Conservation (phyloP, 2,113 vertebrate species). For the Thamnaconus septentrionalis region DNA sequence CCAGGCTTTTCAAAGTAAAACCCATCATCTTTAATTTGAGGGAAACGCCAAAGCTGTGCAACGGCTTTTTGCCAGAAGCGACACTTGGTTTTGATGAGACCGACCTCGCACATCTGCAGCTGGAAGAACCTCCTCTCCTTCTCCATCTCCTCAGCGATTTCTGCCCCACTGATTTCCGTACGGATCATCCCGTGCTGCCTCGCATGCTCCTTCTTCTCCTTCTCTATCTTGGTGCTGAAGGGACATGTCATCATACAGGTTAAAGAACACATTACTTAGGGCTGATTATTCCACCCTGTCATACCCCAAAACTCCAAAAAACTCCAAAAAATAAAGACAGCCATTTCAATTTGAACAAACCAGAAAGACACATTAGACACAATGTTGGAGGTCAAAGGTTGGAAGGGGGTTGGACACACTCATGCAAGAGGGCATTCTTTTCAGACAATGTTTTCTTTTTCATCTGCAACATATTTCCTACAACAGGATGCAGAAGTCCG, state of each 20-base stretch:
- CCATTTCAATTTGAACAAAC: no score
- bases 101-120: conserved; percentile 98
- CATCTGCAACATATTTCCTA: conserved; percentile 44
- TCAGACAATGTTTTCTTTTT: conserved; percentile 51
- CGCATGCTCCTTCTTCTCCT: conserved; percentile 98
- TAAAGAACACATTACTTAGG: conserved; percentile 3
- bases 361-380: no score
- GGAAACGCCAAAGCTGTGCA: conserved; percentile 10
- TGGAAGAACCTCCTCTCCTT: conserved; percentile 97
- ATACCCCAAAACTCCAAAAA: no score
- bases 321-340: no score
- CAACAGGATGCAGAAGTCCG: conserved; percentile 18
- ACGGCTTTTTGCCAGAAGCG: no score
- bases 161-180: conserved; percentile 96
- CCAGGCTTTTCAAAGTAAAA: conserved; percentile 29
- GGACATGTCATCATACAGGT: conserved; percentile 26
- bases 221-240: conserved; percentile 95
- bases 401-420: conserved; percentile 16
- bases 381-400: no score
- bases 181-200: conserved; percentile 98
- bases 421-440: conserved; percentile 74
- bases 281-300: conserved; percentile 34
- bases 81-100: conserved; percentile 3
- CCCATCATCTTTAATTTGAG: conserved; percentile 20
- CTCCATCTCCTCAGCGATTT: conserved; percentile 98